Conservation (phyloP, 2,888 invertebrate species). For the Vannuccia rotundouncinata region DNA sequence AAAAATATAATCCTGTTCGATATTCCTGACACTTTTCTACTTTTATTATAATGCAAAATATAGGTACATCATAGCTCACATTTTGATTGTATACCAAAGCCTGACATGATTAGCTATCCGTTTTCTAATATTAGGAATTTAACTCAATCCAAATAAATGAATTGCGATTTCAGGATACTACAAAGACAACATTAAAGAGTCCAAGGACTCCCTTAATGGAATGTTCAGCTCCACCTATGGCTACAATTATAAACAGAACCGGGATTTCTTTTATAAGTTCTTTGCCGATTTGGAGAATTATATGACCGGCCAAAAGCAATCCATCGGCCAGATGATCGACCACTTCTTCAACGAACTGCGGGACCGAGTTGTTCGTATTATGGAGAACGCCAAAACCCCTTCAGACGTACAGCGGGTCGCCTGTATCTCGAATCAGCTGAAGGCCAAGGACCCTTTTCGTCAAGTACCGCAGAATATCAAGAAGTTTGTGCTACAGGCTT, state of each 20-base stretch:
- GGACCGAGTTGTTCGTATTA: not conserved
- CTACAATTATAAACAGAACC: conserved; percentile 31
- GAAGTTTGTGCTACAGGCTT: not conserved
- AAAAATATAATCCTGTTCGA: too few species aligned
- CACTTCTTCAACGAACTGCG: not conserved
- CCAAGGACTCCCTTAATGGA: conserved; percentile 29
- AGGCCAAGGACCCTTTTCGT: not conserved
- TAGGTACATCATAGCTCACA: too few species aligned
- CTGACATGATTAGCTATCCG: too few species aligned
- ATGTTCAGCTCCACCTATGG: conserved; percentile 28
- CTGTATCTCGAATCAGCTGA: not conserved
- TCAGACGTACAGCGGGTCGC: not conserved
- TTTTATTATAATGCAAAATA: too few species aligned
- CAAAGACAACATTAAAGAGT: not conserved
- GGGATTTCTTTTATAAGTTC: conserved; percentile 29
- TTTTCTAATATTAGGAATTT: not conserved
- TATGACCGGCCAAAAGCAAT: not conserved
- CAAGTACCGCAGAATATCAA: not conserved
- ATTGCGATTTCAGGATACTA: not conserved
- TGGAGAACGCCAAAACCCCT: not conserved
- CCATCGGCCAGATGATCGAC: not conserved
- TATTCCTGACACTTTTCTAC: too few species aligned
- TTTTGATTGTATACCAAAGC: too few species aligned
- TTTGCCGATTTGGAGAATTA: not conserved
- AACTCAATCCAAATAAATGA: not conserved